A percentile compares a stretch with the other conserved stretches of the same genome.
These are phyloP conservation scores for Phataginus tetradactyla DNA, from an alignment of 2,797 vertebrate species.

Conservation along the genomic window DNA sequence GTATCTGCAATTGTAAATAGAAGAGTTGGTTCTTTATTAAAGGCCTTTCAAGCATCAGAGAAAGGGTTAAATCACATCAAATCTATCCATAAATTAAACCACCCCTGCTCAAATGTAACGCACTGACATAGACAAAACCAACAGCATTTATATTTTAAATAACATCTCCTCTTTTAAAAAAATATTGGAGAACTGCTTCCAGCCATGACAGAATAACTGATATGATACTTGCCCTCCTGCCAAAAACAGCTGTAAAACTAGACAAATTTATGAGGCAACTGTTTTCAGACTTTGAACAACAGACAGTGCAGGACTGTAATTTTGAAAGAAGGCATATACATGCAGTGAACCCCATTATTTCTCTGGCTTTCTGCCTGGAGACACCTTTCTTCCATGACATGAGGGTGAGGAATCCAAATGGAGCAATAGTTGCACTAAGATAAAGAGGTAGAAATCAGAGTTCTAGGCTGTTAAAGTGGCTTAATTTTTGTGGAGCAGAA, in stretches of 20 bases:
- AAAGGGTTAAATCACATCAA: constrained; percentile 44
- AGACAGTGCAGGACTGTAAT: not conserved
- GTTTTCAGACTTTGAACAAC: not conserved
- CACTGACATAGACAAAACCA: constrained; percentile 14
- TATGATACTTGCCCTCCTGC: constrained; percentile 24
- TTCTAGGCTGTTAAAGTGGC: not conserved
- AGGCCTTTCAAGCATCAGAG: not conserved
- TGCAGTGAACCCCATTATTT: not conserved
- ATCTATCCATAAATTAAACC: constrained; percentile 44
- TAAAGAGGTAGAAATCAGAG: not conserved
- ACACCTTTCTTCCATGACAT: not conserved
- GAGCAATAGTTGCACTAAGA: not conserved
- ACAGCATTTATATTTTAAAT: constrained; percentile 58
- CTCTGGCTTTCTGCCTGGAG: not conserved
- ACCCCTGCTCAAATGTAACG: constrained; percentile 40
- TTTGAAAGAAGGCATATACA: not conserved
- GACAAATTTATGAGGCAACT: constrained; percentile 11
- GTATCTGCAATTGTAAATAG: not conserved
- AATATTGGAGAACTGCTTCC: constrained; percentile 20
- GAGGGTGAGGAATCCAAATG: too few species aligned
- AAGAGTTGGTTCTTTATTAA: constrained; percentile 7
- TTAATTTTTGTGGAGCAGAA: not conserved
- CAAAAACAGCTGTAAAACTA: constrained; percentile 46
- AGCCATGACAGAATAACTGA: constrained; percentile 53
- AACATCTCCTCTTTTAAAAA: constrained; percentile 48